phyloP scores from a whole-genome alignment of 1,140 invertebrate genomes.

The Caerostris extrusa region DNA sequence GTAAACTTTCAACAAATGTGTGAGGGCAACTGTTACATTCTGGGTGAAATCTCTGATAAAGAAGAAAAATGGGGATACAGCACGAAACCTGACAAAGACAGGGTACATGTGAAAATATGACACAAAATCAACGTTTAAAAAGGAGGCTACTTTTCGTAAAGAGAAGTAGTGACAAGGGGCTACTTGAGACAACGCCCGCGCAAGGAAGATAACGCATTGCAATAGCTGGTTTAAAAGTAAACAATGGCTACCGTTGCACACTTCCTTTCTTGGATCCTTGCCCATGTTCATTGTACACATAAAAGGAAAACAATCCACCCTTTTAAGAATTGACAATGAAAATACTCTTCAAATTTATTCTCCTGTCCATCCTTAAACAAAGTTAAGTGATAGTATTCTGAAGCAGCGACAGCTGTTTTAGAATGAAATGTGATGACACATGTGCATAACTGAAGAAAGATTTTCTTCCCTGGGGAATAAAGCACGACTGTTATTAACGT shows the following conservation, averaged over 20 bases:
- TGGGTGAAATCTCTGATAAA: neutral
- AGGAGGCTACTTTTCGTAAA: conserved; percentile 66
- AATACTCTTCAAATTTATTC: conserved; percentile 20
- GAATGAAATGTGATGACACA: conserved; percentile 15
- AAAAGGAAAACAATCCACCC: conserved; percentile 24
- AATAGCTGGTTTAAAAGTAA: conserved; percentile 25
- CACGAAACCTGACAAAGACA: conserved; percentile 10
- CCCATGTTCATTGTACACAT: conserved; percentile 23
- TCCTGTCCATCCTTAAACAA: conserved; percentile 24
- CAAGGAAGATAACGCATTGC: conserved; percentile 27
- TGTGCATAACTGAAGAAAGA: neutral
- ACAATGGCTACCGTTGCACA: conserved; percentile 64
- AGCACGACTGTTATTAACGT: too few species aligned
- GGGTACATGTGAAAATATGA: conserved; percentile 38
- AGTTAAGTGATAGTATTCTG: conserved; percentile 26
- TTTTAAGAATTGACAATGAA: conserved; percentile 51
- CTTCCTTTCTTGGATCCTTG: conserved; percentile 36
- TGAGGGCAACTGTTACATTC: neutral
- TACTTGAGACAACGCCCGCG: conserved; percentile 69
- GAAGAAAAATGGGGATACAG: neutral
- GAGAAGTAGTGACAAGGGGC: conserved; percentile 67
- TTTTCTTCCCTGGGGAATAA: neutral
- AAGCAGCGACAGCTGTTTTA: conserved; percentile 29
- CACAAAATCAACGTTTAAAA: conserved; percentile 51
- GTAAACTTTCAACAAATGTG: neutral